These are phyloP conservation scores for Saturnia pavonia DNA, from an alignment of 2,888 invertebrate species.

Conservation along the genomic window DNA sequence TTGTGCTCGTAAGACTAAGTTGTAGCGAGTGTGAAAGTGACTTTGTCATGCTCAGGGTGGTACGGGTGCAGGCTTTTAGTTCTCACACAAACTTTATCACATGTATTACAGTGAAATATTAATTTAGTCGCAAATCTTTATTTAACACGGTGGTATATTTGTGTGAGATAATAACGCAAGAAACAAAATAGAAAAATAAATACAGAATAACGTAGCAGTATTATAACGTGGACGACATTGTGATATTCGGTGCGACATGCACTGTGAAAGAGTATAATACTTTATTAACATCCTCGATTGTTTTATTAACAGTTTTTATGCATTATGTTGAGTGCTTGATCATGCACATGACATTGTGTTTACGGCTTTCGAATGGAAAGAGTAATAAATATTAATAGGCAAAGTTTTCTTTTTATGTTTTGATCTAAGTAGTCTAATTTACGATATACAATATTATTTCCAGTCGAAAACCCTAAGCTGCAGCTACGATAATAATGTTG, in stretches of 20 bases:
- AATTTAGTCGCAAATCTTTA: slow-evolving; percentile 7
- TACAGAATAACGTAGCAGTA: slow-evolving; percentile 54
- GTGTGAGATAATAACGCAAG: slow-evolving; percentile 49
- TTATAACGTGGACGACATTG: slow-evolving; percentile 60
- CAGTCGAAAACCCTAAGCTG: slow-evolving; percentile 44
- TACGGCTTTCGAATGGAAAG: slow-evolving; percentile 53
- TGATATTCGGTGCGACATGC: slow-evolving; percentile 77
- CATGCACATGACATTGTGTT: slow-evolving; percentile 61
- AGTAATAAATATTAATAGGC: slow-evolving; percentile 21
- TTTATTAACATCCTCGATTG: slow-evolving; percentile 38
- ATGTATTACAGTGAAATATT: slow-evolving; percentile 15
- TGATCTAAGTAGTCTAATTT: slow-evolving; percentile 17
- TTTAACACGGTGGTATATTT: slow-evolving; percentile 40
- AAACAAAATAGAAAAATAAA: slow-evolving; percentile 56
- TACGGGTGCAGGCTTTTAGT: slow-evolving; percentile 73
- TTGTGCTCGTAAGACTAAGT: slow-evolving; percentile 44
- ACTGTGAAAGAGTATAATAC: slow-evolving; percentile 63
- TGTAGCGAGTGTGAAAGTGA: slow-evolving; percentile 52
- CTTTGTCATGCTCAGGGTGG: slow-evolving; percentile 75
- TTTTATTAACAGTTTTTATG: slow-evolving; percentile 34
- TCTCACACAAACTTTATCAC: slow-evolving; percentile 59
- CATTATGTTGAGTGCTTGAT: slow-evolving; percentile 43
- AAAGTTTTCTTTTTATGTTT: slow-evolving; percentile 17
- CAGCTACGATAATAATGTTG: slow-evolving; percentile 27
- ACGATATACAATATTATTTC: slow-evolving; percentile 31